Evolutionary conservation across 2,888 invertebrate species (phyloP), one percentile per base, ranked within the genome.

Genomic region (Diadegma fenestrale): DNA sequence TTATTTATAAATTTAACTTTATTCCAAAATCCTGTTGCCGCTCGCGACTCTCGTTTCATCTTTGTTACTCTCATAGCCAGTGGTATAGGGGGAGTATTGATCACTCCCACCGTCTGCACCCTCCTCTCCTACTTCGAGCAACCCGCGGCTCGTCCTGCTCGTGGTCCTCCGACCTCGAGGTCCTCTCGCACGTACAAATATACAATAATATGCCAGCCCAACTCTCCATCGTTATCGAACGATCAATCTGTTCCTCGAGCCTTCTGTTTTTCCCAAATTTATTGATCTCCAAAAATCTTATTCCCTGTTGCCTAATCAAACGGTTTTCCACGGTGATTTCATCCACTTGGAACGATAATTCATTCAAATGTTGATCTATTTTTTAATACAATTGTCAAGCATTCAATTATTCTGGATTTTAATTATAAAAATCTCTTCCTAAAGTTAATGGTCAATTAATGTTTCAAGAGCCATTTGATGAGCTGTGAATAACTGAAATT

Each of bases 21-120:
- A 43, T 64, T 51, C 26, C 12, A 66, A 75, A 86, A 86, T 69
- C 68, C 61, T 66, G 22, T 58, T 63, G 54, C 79, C 64, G 73
- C 89, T 89, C 83, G 77, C 33, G 73, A 66, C 68, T 87, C 85
- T 87, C 89, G 87, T 76, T 89, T 88, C 88, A 86, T 91, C 92
- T 91, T 90, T 88, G 91, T 91, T 91, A 89, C 90, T 91, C 90
- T 87, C 88, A 89, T 85, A 90, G 91, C 89, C 90, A 89, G 89
- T 88, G 88, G 90, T 89, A 89, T 91, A 90, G 91, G 89, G 90
- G 90, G 91, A 93, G 93, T 93, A 93, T 93, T 93, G 93, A 93
- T 93, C 93, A 93, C 91, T 90, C 90, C 91, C 91, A 91, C 90
- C 91, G 90, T 77, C 66, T 91, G 89, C 91, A 89, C 90, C 91